Percentiles rank a stretch among this genome's conserved stretches.
Evolutionary conservation across 2,888 invertebrate species (phyloP).

Genomic region (Tuta absoluta): DNA sequence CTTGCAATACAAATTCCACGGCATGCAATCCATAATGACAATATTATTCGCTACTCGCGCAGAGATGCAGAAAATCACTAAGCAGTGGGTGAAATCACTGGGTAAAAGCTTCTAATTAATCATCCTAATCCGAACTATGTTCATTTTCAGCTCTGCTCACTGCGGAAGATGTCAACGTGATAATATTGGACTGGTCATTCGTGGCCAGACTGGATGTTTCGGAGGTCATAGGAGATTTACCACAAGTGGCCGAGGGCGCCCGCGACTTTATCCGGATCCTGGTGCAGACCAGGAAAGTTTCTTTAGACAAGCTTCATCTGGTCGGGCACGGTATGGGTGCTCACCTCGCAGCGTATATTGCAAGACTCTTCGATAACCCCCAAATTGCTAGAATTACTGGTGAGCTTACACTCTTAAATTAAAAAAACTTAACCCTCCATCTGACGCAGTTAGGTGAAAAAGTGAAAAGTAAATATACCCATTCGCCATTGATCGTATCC

Average conservation of each 20-base stretch:
- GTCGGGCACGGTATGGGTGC: constrained; percentile 46
- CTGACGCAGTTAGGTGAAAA: too few relatives aligned
- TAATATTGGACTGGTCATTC: constrained; percentile 18
- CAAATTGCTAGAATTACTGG: constrained; percentile 20
- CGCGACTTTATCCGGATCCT: neutral
- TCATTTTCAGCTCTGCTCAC: constrained; percentile 17
- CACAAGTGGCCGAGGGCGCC: too few relatives aligned
- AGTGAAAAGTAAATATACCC: too few relatives aligned
- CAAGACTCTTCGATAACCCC: constrained; percentile 29
- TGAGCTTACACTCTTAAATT: neutral
- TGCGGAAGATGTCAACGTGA: constrained; percentile 11
- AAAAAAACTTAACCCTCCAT: too few relatives aligned
- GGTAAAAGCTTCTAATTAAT: neutral
- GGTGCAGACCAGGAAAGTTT: neutral
- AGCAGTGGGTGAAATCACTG: too few relatives aligned
- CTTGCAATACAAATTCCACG: too few relatives aligned
- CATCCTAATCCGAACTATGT: neutral
- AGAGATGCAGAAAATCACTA: too few relatives aligned
- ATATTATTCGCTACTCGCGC: too few relatives aligned
- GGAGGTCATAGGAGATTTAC: neutral
- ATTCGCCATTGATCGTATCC: too few relatives aligned
- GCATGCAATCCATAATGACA: too few relatives aligned
- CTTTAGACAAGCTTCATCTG: constrained; percentile 5
- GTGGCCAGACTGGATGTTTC: neutral
- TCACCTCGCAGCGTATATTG: constrained; percentile 42